Evolutionary conservation across 2,797 vertebrate genomes (phyloP).

Genomic region (Sandelia bainsii): DNA sequence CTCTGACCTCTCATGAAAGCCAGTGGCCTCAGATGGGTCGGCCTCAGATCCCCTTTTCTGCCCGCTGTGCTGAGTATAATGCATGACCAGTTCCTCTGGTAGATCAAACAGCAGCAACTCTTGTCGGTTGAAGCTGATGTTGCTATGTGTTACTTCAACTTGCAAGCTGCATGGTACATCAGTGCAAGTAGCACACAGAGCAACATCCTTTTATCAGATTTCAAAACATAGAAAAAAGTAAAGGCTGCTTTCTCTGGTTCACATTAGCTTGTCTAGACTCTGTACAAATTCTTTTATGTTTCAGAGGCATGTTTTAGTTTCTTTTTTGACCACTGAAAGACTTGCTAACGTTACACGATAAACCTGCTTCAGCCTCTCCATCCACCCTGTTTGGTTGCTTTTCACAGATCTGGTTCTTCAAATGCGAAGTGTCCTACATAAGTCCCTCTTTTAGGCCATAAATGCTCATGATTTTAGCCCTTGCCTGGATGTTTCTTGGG

Average conservation of each 20-base stretch:
- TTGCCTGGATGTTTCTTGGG: constrained; percentile 26
- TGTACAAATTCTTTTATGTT: constrained; percentile 45
- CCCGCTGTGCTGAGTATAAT: constrained; percentile 42
- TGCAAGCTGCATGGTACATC: constrained; percentile 37
- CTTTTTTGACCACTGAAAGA: constrained; percentile 6
- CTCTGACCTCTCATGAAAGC: constrained; percentile 62
- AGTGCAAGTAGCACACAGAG: constrained; percentile 18
- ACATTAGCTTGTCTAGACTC: constrained; percentile 47
- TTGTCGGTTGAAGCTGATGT: constrained; percentile 16
- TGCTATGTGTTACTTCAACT: constrained; percentile 16
- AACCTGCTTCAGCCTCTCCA: constrained; percentile 24
- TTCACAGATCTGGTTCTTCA: constrained; percentile 30
- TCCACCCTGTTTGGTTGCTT: constrained; percentile 40
- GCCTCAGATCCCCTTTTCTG: constrained; percentile 20
- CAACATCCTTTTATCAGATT: constrained; percentile 46
- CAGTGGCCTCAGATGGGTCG: constrained; percentile 20
- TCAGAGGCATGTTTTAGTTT: constrained; percentile 21
- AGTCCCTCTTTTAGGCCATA: constrained; percentile 28
- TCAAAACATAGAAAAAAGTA: constrained; percentile 45
- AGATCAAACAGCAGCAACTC: constrained; percentile 1
- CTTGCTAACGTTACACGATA: constrained; percentile 16
- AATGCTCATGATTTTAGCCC: constrained; percentile 32
- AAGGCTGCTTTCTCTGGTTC: constrained; percentile 43
- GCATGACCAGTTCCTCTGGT: constrained; percentile 26
- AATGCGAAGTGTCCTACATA: constrained; percentile 8